Conservation (phyloP, 2,888 invertebrate species). For the Phania funesta region DNA sequence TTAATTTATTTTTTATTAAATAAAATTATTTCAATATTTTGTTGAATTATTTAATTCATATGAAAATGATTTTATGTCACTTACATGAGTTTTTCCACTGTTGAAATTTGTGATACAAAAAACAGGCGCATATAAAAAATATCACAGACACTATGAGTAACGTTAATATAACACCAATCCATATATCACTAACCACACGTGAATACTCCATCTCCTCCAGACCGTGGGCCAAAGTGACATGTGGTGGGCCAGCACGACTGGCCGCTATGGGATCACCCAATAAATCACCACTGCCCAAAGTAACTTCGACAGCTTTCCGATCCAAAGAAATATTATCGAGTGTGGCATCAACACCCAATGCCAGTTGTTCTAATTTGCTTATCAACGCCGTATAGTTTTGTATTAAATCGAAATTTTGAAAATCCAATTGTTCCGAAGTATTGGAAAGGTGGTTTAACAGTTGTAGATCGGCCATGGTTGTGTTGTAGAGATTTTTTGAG, state of each 20-base stretch:
- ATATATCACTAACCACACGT: conserved; percentile 83
- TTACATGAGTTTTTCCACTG: conserved; percentile 84
- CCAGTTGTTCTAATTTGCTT: conserved; percentile 78
- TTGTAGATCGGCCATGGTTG: conserved; percentile 71
- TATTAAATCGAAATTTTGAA: conserved; percentile 74
- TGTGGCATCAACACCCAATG: conserved; percentile 76
- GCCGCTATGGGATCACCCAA: conserved; percentile 71
- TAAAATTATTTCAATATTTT: too few relatives aligned
- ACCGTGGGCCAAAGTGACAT: conserved; percentile 70
- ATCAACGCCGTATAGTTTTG: conserved; percentile 79
- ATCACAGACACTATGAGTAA: conserved; percentile 83
- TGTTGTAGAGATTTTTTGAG: not conserved
- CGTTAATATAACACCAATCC: conserved; percentile 84
- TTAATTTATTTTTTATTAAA: too few relatives aligned
- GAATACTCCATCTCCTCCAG: conserved; percentile 81
- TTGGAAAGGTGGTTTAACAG: conserved; percentile 39
- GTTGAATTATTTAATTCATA: too few relatives aligned
- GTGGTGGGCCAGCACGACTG: conserved; percentile 72
- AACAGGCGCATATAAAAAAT: conserved; percentile 84
- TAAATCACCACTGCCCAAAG: conserved; percentile 69
- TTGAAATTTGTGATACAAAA: conserved; percentile 84
- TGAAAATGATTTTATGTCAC: conserved; percentile 73
- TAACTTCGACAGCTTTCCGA: conserved; percentile 75
- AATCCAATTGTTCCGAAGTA: conserved; percentile 71
- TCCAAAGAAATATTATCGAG: conserved; percentile 76